Conservation (phyloP, 1,140 invertebrate species). For the Phortica variegata region DNA sequence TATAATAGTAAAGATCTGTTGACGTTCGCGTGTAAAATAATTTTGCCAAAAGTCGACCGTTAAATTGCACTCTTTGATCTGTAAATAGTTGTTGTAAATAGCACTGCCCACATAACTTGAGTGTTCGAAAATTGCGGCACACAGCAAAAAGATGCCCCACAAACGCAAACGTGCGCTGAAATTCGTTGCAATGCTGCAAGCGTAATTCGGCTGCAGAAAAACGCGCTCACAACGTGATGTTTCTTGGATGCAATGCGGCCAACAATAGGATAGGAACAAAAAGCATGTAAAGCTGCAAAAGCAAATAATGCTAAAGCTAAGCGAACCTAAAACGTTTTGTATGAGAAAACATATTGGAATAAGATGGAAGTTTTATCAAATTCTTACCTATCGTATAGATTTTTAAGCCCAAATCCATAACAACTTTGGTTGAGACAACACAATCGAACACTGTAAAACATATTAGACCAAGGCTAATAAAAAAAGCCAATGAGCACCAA, state of each 20-base stretch:
- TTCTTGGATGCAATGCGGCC: conserved; percentile 34
- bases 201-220: conserved; percentile 34
- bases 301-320: conserved; percentile 47
- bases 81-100: conserved; percentile 40
- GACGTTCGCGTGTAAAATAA: conserved; percentile 41
- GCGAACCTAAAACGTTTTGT: conserved; percentile 21
- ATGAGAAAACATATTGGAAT: not conserved
- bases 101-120: conserved; percentile 40
- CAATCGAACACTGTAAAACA: conserved; percentile 35
- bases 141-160: conserved; percentile 27
- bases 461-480: conserved; percentile 26
- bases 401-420: conserved; percentile 36
- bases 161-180: conserved; percentile 29
- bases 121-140: conserved; percentile 36
- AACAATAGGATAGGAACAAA: conserved; percentile 30
- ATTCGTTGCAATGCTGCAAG: conserved; percentile 18
- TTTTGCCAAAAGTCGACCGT: conserved; percentile 44
- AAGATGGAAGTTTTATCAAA: too few relatives aligned
- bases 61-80: conserved; percentile 42
- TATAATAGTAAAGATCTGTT: conserved; percentile 39
- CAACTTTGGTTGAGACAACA: conserved; percentile 28
- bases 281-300: conserved; percentile 36
- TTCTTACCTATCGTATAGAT: conserved; percentile 43
- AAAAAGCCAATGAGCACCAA: conserved; percentile 28
- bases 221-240: conserved; percentile 32